A percentile compares a stretch with the other conserved stretches of the same genome.
These are phyloP conservation scores for Sycon ciliatum DNA, from an alignment of 37 sponge, comb jelly and placozoan genomes.

Conservation along the genomic window DNA sequence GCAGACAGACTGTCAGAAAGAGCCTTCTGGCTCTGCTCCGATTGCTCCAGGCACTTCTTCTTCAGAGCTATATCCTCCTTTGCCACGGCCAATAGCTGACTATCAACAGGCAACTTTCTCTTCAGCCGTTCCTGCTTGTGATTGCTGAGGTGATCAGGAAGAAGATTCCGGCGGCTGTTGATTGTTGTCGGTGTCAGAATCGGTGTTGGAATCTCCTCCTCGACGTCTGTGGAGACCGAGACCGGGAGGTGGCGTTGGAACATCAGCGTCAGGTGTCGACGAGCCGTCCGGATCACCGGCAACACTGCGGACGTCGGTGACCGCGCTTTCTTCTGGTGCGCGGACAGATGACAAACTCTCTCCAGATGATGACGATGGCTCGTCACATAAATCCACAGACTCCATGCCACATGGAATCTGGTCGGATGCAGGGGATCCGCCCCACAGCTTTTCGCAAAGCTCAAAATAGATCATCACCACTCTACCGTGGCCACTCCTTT, in stretches of 20 bases:
- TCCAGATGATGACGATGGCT: no score
- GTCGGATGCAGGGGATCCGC: neutral
- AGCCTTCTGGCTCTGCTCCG: no score
- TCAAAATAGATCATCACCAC: slow-evolving; percentile 14
- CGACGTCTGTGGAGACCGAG: no score
- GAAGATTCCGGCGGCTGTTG: neutral
- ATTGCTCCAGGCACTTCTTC: neutral
- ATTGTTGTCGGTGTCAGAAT: no score
- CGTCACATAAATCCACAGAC: neutral
- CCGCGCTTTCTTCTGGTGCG: no score
- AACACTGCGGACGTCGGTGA: no score
- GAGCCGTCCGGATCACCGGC: no score
- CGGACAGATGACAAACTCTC: no score
- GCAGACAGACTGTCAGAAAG: neutral
- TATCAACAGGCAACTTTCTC: neutral
- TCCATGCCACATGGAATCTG: neutral
- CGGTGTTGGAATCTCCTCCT: no score
- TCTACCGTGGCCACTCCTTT: slow-evolving; percentile 18
- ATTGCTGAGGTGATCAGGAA: neutral
- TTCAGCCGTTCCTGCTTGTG: neutral
- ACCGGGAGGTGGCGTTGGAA: no score
- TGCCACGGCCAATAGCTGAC: neutral
- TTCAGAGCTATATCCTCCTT: neutral
- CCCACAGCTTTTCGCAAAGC: slow-evolving; percentile 15
- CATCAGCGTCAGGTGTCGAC: no score